phyloP scores from a whole-genome alignment of 2,888 invertebrate genomes.

The Temnothorax ravouxi region DNA sequence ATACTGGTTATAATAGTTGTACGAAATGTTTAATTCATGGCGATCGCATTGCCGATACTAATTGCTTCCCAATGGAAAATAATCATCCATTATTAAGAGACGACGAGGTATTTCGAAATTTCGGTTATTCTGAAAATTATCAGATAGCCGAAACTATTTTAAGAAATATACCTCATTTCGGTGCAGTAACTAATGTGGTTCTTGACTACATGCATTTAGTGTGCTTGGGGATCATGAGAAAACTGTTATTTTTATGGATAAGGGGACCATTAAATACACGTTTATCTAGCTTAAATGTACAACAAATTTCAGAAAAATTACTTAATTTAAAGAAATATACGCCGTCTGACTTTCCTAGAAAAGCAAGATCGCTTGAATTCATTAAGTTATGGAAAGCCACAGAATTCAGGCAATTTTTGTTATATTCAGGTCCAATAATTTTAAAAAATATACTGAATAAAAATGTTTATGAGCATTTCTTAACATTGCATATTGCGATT shows the following conservation, averaged over 20 bases:
- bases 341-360: background rate
- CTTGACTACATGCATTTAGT: slow-evolving; percentile 20
- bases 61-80: slow-evolving; percentile 1
- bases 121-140: background rate
- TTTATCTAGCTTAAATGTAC: background rate
- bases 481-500: background rate
- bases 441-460: background rate
- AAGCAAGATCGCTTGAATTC: background rate
- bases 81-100: background rate
- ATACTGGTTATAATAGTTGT: slow-evolving; percentile 2
- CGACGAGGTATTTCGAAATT: slow-evolving; percentile 2
- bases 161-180: background rate
- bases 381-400: slow-evolving; percentile 24
- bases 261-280: background rate
- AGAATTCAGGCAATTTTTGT: background rate
- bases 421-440: background rate
- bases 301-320: slow-evolving; percentile 3
- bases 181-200: background rate
- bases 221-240: background rate
- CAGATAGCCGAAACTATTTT: background rate
- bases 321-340: background rate
- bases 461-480: background rate
- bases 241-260: slow-evolving; percentile 13
- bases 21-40: slow-evolving; percentile 15
- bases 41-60: background rate